These are phyloP conservation scores for Amazona ochrocephala DNA, from an alignment of 2,797 vertebrate genomes.

Conservation along the genomic window DNA sequence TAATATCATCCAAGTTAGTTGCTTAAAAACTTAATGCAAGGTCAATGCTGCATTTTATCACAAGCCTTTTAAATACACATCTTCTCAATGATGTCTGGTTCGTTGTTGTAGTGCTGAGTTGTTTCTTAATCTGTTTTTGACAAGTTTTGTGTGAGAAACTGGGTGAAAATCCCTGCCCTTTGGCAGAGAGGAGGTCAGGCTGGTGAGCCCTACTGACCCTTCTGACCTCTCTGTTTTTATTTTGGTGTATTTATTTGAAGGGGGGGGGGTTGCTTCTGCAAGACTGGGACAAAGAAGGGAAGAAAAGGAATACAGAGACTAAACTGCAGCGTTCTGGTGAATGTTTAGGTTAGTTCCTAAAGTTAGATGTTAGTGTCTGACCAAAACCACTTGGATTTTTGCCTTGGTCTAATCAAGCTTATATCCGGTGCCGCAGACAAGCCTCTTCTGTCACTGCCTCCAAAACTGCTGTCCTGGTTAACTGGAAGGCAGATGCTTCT, in stretches of 20 bases:
- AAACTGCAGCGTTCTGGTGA: background rate
- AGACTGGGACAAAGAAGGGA: background rate
- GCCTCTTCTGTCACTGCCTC: background rate
- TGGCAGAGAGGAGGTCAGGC: no score
- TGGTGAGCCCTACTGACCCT: accelerated
- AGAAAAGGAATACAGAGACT: background rate
- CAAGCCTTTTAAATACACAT: background rate
- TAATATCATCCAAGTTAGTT: accelerated
- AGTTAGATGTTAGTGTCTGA: background rate
- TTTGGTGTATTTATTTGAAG: background rate
- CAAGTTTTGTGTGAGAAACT: accelerated
- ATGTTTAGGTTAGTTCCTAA: background rate
- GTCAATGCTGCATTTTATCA: background rate
- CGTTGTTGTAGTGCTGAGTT: accelerated
- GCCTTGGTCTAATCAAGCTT: background rate
- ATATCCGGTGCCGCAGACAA: accelerated
- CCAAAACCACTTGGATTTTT: background rate
- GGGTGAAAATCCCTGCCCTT: background rate
- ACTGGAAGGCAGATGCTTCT: background rate
- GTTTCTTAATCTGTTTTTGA: background rate
- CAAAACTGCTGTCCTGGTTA: background rate
- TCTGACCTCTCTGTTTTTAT: background rate
- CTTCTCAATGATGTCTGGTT: background rate
- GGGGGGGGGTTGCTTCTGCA: accelerated
- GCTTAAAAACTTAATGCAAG: background rate